phyloP scores from a whole-genome alignment of 2,797 vertebrate genomes.

The Passerculus sandwichensis region DNA sequence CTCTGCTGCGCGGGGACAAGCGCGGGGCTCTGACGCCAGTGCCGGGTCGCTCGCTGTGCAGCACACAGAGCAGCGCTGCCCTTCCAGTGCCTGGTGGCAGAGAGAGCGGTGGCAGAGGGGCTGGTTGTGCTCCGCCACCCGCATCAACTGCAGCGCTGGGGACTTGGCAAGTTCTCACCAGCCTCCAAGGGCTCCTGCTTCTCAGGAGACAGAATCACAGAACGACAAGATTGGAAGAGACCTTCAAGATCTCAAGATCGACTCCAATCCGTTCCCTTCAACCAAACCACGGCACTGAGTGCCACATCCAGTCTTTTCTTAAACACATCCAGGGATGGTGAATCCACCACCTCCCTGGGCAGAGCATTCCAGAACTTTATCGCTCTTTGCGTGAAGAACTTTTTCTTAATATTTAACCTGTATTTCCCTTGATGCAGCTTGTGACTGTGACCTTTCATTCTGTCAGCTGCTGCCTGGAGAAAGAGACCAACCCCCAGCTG shows the following conservation, averaged over 20 bases:
- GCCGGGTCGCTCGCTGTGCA: rapidly evolving
- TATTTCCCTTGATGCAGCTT: background rate
- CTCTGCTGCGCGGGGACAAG: background rate
- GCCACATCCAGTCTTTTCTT: no score
- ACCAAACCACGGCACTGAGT: no score
- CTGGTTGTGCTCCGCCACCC: rapidly evolving
- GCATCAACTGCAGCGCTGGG: rapidly evolving
- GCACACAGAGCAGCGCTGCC: rapidly evolving
- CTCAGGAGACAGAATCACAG: background rate
- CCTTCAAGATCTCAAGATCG: no score
- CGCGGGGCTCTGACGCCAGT: rapidly evolving
- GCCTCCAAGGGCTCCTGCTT: background rate
- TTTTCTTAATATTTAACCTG: background rate
- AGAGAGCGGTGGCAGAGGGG: background rate
- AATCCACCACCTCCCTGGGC: no score
- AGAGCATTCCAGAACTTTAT: no score
- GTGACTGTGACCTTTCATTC: background rate
- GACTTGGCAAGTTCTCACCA: rapidly evolving
- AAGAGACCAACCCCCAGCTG: background rate
- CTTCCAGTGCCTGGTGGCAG: rapidly evolving
- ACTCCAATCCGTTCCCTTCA: no score
- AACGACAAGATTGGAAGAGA: no score
- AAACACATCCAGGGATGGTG: no score
- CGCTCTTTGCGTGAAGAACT: background rate
- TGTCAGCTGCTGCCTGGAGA: background rate